A percentile compares a stretch with the other conserved stretches of the same genome.
phyloP scores from a whole-genome alignment of 2,888 invertebrate species.

The Myopa testacea region DNA sequence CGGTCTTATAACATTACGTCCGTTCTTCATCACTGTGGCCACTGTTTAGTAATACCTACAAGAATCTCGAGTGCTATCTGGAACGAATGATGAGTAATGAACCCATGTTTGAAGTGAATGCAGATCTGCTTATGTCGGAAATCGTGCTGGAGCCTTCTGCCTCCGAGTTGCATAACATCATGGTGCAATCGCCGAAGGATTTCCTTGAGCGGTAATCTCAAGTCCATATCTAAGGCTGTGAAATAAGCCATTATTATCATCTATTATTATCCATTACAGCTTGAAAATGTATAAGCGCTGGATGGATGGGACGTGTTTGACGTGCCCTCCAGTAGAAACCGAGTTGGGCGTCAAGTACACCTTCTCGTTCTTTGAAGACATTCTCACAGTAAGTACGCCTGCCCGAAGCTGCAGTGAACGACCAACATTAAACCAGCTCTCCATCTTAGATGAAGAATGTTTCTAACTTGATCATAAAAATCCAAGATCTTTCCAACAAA shows the following conservation, averaged over 20 bases:
- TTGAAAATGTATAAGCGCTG: constrained; percentile 84
- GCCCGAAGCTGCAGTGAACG: neutral
- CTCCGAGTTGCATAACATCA: constrained; percentile 81
- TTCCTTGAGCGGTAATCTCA: constrained; percentile 76
- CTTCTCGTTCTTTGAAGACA: constrained; percentile 85
- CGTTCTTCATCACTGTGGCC: neutral
- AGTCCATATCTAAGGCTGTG: too few relatives aligned
- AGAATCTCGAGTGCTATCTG: constrained; percentile 80
- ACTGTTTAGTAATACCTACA: constrained; percentile 72
- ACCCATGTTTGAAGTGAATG: constrained; percentile 84
- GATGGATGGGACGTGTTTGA: constrained; percentile 85
- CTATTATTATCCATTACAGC: constrained; percentile 63
- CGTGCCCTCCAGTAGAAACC: constrained; percentile 71
- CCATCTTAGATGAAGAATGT: constrained; percentile 74
- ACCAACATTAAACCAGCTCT: constrained; percentile 71
- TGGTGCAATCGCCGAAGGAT: constrained; percentile 80
- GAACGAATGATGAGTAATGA: constrained; percentile 70
- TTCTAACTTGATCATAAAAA: constrained; percentile 74
- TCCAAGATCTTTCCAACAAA: constrained; percentile 77
- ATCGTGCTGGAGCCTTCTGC: constrained; percentile 81
- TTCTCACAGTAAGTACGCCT: constrained; percentile 72
- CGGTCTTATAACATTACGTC: neutral
- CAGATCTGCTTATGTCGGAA: constrained; percentile 79
- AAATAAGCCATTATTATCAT: too few relatives aligned
- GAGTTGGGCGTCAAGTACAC: constrained; percentile 69